Percentiles rank a stretch among this genome's conserved stretches.
Evolutionary conservation across 2,113 vertebrate species (phyloP).

Genomic region (Dendrocopos noguchii): DNA sequence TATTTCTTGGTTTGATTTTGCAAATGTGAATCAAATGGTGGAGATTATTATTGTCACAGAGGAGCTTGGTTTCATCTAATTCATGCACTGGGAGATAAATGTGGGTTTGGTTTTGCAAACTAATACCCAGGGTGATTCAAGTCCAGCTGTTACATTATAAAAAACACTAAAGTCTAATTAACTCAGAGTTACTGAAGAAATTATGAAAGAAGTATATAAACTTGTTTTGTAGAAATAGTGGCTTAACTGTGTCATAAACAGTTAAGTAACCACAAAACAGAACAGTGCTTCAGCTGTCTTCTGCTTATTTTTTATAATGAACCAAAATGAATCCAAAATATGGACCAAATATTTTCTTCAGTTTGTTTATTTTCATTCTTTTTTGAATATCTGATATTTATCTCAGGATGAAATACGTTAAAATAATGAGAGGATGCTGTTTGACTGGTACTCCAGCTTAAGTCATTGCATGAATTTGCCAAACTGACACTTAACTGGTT

Average conservation of each 20-base stretch:
- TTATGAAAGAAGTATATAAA: background rate
- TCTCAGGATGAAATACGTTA: background rate
- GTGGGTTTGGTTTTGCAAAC: background rate
- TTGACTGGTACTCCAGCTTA: background rate
- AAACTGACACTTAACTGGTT: background rate
- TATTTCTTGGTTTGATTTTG: slow-evolving; percentile 3
- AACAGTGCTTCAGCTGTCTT: background rate
- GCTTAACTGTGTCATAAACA: background rate
- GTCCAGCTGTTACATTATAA: background rate
- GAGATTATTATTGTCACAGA: background rate
- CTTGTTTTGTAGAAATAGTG: background rate
- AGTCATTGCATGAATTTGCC: background rate
- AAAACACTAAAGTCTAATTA: background rate
- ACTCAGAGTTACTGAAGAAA: background rate
- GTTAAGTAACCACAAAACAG: background rate
- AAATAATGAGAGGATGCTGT: background rate
- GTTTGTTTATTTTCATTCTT: background rate
- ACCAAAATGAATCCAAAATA: background rate
- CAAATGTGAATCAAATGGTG: background rate
- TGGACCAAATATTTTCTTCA: background rate
- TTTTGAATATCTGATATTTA: background rate
- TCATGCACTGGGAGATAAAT: background rate
- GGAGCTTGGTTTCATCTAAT: background rate
- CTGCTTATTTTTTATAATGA: background rate
- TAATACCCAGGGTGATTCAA: background rate